Percentiles rank a stretch among this genome's conserved stretches.
Conservation (phyloP, 2,888 invertebrate species). For the Caenorhabditis sinica region DNA sequence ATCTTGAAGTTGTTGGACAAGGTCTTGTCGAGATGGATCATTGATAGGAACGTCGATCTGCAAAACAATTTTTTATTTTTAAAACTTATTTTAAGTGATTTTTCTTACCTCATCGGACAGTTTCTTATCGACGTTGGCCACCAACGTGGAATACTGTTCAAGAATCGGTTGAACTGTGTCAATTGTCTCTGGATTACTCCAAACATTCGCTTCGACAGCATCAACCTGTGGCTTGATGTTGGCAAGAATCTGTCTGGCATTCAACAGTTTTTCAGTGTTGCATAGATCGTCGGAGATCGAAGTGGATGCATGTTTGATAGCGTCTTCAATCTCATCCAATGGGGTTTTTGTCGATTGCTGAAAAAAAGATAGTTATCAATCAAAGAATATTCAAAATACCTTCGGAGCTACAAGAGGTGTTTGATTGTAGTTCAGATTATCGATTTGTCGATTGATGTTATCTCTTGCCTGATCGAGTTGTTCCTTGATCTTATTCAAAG, state of each 20-base stretch:
- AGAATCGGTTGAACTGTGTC: slow-evolving; percentile 35
- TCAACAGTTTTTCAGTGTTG: slow-evolving; percentile 57
- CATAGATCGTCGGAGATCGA: slow-evolving; percentile 7
- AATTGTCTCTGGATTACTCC: slow-evolving; percentile 50
- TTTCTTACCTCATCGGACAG: slow-evolving; percentile 32
- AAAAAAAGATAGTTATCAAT: not conserved
- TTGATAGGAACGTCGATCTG: slow-evolving; percentile 53
- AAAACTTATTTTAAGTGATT: not conserved
- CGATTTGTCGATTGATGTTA: slow-evolving; percentile 60
- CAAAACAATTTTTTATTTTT: slow-evolving; percentile 1
- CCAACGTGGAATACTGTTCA: slow-evolving; percentile 26
- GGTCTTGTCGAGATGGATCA: slow-evolving; percentile 55
- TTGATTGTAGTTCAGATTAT: slow-evolving; percentile 63
- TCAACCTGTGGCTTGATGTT: slow-evolving; percentile 55
- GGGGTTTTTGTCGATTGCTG: slow-evolving; percentile 45
- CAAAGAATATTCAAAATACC: slow-evolving; percentile 12
- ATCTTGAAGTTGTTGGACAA: slow-evolving; percentile 62
- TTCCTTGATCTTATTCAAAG: slow-evolving; percentile 36
- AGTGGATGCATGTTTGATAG: slow-evolving; percentile 36
- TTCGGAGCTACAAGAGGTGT: slow-evolving; percentile 53
- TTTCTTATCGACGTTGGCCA: slow-evolving; percentile 37
- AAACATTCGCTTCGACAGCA: slow-evolving; percentile 40
- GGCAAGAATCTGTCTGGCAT: slow-evolving; percentile 40
- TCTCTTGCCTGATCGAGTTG: slow-evolving; percentile 55
- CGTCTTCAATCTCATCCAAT: slow-evolving; percentile 42